These are phyloP conservation scores for Drosophila sechellia DNA, from an alignment of 1,140 invertebrate species.

Conservation along the genomic window DNA sequence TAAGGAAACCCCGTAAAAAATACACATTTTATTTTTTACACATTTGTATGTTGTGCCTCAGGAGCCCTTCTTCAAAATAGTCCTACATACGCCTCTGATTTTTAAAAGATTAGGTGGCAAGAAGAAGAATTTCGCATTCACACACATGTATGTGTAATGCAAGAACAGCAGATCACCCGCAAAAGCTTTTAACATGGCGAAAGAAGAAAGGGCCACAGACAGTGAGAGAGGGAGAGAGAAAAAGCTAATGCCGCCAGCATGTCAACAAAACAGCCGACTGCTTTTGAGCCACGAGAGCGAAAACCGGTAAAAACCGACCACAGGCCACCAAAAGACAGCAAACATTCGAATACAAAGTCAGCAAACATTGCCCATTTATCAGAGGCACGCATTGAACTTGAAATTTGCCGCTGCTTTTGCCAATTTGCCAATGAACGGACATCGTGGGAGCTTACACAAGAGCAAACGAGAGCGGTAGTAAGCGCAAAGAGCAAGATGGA, in stretches of 20 bases:
- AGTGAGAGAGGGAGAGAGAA: neutral
- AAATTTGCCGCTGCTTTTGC: slow-evolving; percentile 18
- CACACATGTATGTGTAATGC: slow-evolving; percentile 4
- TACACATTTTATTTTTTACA: too few relatives aligned
- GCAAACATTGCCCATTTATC: slow-evolving; percentile 8
- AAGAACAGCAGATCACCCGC: slow-evolving; percentile 32
- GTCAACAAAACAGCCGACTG: slow-evolving; percentile 35
- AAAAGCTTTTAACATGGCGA: slow-evolving; percentile 29
- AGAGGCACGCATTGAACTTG: slow-evolving; percentile 40
- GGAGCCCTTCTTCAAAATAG: neutral
- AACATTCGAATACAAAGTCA: neutral
- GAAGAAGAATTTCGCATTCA: slow-evolving; percentile 5
- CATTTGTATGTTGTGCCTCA: too few relatives aligned
- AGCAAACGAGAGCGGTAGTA: slow-evolving; percentile 1
- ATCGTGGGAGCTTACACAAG: slow-evolving; percentile 20
- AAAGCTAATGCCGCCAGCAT: slow-evolving; percentile 29
- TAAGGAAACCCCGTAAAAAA: too few relatives aligned
- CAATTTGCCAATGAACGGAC: slow-evolving; percentile 4
- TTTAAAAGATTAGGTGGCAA: neutral
- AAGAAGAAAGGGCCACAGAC: slow-evolving; percentile 10
- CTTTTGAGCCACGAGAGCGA: slow-evolving; percentile 6
- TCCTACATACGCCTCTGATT: neutral
- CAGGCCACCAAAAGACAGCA: slow-evolving; percentile 5
- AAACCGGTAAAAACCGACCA: slow-evolving; percentile 41
- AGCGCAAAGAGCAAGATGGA: neutral